Evolutionary conservation across 2,113 vertebrate species (phyloP), one percentile per base, ranked within the genome.

Genomic region (Chrysochloris asiatica): DNA sequence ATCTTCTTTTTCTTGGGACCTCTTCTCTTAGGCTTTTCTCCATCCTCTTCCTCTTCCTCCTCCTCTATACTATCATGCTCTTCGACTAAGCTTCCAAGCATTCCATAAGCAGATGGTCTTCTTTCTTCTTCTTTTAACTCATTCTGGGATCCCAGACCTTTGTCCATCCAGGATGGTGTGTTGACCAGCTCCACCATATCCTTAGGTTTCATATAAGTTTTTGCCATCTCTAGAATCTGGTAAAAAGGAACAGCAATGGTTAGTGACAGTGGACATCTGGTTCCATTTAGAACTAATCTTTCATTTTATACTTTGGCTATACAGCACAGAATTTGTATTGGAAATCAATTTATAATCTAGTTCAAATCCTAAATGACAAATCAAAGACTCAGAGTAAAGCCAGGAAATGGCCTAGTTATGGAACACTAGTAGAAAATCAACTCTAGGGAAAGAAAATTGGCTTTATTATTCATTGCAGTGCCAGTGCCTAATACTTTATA

Each of bases 1-100:
- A 99, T 99, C 95, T 99, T 99, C 98, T 99, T 99, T 98, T 99
- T 99, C 97, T 99, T 99, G 10, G 99, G 99, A 30, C 99, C 99
- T 82, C 99, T 98, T 69, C 99, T 98, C 95, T 99, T 99, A 5
- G 99, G 99, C 77, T 97, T 98, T 10, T 98, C 97, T 59, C 98
- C 99, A 87, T 98, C 98, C 72, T 98, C 97, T 28, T 95, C 98
- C 0, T 98, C 98, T 1, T 98, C 98, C 0, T 98, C 98, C 41
- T 98, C 97, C 91, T 98, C 98, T 0, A 88, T 93, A 86, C 98
- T 98, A 78, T 98, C 97, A 2, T 97, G 98, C 28, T 99, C 98
- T 72, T 99, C 98, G 36, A 97, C 30, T 79, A 98, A 97, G 26
- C 97, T 97, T 2, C 98, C 96, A 80, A 96, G 96, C 84, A 99